phyloP scores from a whole-genome alignment of 1,140 invertebrate species.

The Thalassaphorura encarpata region DNA sequence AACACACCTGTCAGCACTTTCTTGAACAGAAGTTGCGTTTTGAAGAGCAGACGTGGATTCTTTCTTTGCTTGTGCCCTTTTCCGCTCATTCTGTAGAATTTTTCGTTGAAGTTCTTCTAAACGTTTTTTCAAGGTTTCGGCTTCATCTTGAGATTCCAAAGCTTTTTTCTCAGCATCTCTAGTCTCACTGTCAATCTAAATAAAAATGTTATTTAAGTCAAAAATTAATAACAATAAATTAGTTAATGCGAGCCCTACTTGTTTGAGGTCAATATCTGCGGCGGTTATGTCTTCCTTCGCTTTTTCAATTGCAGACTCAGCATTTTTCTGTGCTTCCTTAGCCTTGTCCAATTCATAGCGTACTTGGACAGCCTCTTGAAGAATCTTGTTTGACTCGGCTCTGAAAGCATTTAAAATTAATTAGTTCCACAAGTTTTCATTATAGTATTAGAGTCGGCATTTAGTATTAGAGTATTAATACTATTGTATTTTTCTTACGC shows the following conservation, averaged over 20 bases:
- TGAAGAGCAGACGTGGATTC: slow-evolving; percentile 46
- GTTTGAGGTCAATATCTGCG: slow-evolving; percentile 60
- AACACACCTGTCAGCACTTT: slow-evolving; percentile 37
- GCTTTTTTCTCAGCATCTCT: slow-evolving; percentile 60
- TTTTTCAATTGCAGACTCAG: slow-evolving; percentile 63
- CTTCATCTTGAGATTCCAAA: slow-evolving; percentile 56
- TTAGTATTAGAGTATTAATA: not conserved
- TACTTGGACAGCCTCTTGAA: slow-evolving; percentile 49
- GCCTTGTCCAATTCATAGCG: slow-evolving; percentile 54
- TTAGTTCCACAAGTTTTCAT: not conserved
- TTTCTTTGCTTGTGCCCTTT: slow-evolving; percentile 47
- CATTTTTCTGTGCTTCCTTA: slow-evolving; percentile 60
- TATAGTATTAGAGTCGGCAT: not conserved
- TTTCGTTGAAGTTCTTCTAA: slow-evolving; percentile 62
- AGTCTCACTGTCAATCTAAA: slow-evolving; percentile 57
- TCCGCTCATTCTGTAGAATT: slow-evolving; percentile 60
- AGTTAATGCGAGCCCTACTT: slow-evolving; percentile 37
- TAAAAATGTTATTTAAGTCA: slow-evolving; percentile 3
- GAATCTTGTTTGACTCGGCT: slow-evolving; percentile 43
- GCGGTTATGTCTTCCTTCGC: slow-evolving; percentile 66
- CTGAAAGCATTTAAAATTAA: no score
- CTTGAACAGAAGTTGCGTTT: slow-evolving; percentile 47
- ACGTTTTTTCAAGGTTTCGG: slow-evolving; percentile 53
- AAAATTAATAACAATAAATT: not conserved
- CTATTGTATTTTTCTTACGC: slow-evolving; percentile 59